These are phyloP conservation scores for Leucophenga montana DNA, from an alignment of 2,888 invertebrate genomes.

Conservation along the genomic window DNA sequence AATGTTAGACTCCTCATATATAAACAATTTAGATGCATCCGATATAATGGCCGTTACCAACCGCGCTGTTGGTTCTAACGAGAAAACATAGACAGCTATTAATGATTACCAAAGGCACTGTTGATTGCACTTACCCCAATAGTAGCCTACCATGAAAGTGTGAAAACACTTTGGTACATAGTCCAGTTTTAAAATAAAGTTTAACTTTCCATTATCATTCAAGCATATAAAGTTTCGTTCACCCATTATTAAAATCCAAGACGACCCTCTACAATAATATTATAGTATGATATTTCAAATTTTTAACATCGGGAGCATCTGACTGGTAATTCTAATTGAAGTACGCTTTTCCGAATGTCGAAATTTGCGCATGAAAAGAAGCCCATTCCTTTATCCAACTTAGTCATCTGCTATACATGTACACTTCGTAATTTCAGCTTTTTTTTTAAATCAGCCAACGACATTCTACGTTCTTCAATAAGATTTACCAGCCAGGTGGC, in stretches of 20 bases:
- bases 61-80: conserved; percentile 82
- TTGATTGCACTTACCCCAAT: conserved; percentile 76
- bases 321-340: no score
- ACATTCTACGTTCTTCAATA: no score
- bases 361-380: no score
- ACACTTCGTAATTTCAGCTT: no score
- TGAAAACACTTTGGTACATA: conserved; percentile 85
- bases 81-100: conserved; percentile 55
- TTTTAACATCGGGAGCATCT: no score
- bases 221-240: conserved; percentile 89
- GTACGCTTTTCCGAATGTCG: no score
- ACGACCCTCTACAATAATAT: conserved; percentile 75
- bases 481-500: no score
- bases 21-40: conserved; percentile 85
- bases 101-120: not conserved
- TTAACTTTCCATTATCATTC: conserved; percentile 85
- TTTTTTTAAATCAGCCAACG: no score
- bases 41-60: conserved; percentile 84
- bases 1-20: conserved; percentile 88
- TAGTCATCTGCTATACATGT: no score
- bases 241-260: conserved; percentile 85
- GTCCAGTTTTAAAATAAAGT: conserved; percentile 88
- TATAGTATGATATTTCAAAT: no score
- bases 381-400: no score
- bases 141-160: conserved; percentile 82